phyloP scores from a whole-genome alignment of 2,888 invertebrate genomes.

The Lepidochrysops patricia region DNA sequence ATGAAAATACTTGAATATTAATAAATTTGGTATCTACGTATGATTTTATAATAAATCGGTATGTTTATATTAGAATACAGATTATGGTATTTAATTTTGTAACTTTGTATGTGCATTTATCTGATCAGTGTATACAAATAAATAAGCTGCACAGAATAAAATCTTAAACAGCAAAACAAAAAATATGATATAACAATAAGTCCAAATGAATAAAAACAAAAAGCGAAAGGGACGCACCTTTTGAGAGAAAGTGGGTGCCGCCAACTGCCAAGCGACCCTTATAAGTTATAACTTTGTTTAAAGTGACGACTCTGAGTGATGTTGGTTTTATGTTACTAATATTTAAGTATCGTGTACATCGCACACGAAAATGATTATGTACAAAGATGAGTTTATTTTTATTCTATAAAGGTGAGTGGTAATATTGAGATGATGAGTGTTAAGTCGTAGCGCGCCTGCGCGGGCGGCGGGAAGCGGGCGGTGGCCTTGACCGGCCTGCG shows the following conservation, averaged over 20 bases:
- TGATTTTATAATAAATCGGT: too few relatives aligned
- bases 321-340: neutral
- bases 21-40: too few relatives aligned
- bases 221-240: conserved; percentile 12
- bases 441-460: conserved; percentile 43
- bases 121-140: neutral
- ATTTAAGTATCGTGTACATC: too few relatives aligned
- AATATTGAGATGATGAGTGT: neutral
- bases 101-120: neutral
- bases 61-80: too few relatives aligned
- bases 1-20: too few relatives aligned
- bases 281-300: neutral
- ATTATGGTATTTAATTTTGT: too few relatives aligned
- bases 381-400: neutral
- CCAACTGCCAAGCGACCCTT: conserved; percentile 3
- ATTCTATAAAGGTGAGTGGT: neutral
- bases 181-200: neutral
- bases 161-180: neutral
- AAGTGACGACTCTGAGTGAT: neutral
- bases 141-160: too few relatives aligned
- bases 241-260: conserved; percentile 2
- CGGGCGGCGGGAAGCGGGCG: conserved; percentile 43
- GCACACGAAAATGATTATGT: too few relatives aligned
- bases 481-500: conserved; percentile 74
- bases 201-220: neutral